Conservation (phyloP, 2,888 invertebrate genomes). For the Hybos culiciformis region DNA sequence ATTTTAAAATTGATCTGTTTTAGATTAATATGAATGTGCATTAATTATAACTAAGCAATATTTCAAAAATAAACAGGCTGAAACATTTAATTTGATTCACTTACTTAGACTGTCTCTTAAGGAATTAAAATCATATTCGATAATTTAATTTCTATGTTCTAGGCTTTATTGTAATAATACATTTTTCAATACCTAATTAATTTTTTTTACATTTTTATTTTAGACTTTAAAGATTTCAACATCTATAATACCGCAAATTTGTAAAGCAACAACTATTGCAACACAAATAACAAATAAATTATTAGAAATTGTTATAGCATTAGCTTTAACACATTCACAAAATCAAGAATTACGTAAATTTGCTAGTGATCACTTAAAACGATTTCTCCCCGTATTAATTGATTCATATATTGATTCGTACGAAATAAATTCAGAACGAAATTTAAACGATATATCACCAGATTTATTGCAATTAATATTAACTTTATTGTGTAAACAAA, state of each 20-base stretch:
- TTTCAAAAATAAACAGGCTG: too few relatives aligned
- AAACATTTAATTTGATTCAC: too few relatives aligned
- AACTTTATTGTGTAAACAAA: slow-evolving; percentile 38
- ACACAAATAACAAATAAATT: too few relatives aligned
- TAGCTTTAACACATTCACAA: slow-evolving; percentile 69
- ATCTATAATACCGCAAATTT: slow-evolving; percentile 70
- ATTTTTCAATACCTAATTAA: background rate
- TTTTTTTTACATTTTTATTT: slow-evolving; percentile 20
- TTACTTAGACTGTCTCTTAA: too few relatives aligned
- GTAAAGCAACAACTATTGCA: slow-evolving; percentile 72
- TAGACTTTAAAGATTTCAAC: slow-evolving; percentile 67
- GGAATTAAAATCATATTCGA: too few relatives aligned
- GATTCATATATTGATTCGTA: slow-evolving; percentile 74
- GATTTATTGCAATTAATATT: slow-evolving; percentile 78
- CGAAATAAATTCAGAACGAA: slow-evolving; percentile 62
- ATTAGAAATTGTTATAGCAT: slow-evolving; percentile 82
- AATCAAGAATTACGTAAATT: slow-evolving; percentile 59
- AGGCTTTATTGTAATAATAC: too few relatives aligned
- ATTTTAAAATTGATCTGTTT: too few relatives aligned
- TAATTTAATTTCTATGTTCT: too few relatives aligned
- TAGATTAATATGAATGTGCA: too few relatives aligned
- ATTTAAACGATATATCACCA: slow-evolving; percentile 79
- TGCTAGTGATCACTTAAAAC: slow-evolving; percentile 66
- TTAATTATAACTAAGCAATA: too few relatives aligned
- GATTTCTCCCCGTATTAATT: slow-evolving; percentile 70